phyloP scores from a whole-genome alignment of 2,888 invertebrate species.

The Patella pellucida region DNA sequence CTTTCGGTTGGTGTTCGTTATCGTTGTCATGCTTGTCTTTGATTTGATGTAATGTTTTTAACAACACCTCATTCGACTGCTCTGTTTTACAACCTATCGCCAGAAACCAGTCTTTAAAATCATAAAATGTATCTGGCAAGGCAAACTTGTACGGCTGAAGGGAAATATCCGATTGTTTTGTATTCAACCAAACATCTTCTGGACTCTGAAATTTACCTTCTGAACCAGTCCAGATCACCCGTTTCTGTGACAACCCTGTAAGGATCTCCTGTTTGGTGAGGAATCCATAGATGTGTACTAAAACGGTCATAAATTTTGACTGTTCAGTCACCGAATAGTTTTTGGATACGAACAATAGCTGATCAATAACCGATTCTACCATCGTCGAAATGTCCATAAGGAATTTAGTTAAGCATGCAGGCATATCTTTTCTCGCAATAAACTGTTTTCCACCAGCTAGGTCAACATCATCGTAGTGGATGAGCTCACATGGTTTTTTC shows the following conservation, averaged over 20 bases:
- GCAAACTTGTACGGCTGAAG: not conserved
- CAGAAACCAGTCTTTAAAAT: conserved; percentile 17
- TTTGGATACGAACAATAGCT: conserved; percentile 15
- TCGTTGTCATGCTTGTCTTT: conserved; percentile 21
- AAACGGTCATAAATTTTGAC: conserved; percentile 1
- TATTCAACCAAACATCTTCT: not conserved
- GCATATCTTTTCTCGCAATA: conserved; percentile 18
- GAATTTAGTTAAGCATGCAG: not conserved
- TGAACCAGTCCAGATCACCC: conserved; percentile 17
- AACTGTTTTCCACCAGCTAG: conserved; percentile 41
- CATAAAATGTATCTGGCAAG: not conserved
- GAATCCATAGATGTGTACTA: conserved; percentile 17
- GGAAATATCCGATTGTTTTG: not conserved
- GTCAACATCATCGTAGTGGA: conserved; percentile 15
- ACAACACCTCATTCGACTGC: conserved; percentile 15
- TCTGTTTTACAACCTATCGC: conserved; percentile 10
- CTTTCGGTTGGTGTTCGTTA: not conserved
- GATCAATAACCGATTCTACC: conserved; percentile 14
- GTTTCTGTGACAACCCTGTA: not conserved
- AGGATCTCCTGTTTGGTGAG: not conserved
- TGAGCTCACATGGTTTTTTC: conserved; percentile 38
- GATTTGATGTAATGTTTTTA: conserved; percentile 18
- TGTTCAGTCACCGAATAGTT: not conserved
- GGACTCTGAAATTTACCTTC: not conserved
- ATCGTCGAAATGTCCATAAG: not conserved